phyloP scores from a whole-genome alignment of 2,888 invertebrate genomes.

The Formica aserva region DNA sequence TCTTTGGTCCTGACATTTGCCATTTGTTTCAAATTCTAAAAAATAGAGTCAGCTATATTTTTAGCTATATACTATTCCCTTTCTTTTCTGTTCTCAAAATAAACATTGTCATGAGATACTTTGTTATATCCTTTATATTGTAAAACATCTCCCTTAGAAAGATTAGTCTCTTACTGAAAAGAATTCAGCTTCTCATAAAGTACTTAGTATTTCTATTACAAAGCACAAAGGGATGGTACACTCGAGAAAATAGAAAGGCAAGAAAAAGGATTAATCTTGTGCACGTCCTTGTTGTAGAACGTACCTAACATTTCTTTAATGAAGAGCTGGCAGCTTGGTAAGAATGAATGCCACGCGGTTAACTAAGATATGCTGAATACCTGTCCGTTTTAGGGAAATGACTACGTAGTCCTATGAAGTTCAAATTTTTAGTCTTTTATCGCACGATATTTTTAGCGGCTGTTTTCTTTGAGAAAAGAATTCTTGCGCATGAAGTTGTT shows the following conservation, averaged over 20 bases:
- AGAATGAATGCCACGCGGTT: conserved; percentile 8
- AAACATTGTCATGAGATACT: background rate
- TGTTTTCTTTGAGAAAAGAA: background rate
- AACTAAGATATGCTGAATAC: conserved; percentile 27
- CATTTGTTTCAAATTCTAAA: background rate
- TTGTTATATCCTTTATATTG: conserved; percentile 31
- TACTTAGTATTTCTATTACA: conserved; percentile 17
- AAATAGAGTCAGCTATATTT: background rate
- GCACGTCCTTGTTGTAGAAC: conserved; percentile 12
- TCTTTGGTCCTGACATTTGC: background rate
- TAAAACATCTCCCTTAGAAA: conserved; percentile 19
- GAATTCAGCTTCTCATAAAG: conserved; percentile 22
- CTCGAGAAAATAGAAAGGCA: conserved; percentile 24
- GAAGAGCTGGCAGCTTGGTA: conserved; percentile 2
- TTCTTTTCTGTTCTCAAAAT: conserved; percentile 2
- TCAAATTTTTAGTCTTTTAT: background rate
- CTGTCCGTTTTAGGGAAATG: background rate
- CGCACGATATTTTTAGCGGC: conserved; percentile 7
- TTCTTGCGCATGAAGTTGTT: background rate
- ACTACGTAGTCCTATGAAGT: background rate
- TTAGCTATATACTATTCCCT: background rate
- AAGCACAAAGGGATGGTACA: conserved; percentile 28
- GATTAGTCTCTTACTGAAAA: background rate
- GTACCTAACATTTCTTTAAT: conserved; percentile 35
- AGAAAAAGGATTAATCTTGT: conserved; percentile 44